These are phyloP conservation scores for Polydrusus pterygomalis DNA, from an alignment of 2,888 invertebrate genomes.

Conservation along the genomic window DNA sequence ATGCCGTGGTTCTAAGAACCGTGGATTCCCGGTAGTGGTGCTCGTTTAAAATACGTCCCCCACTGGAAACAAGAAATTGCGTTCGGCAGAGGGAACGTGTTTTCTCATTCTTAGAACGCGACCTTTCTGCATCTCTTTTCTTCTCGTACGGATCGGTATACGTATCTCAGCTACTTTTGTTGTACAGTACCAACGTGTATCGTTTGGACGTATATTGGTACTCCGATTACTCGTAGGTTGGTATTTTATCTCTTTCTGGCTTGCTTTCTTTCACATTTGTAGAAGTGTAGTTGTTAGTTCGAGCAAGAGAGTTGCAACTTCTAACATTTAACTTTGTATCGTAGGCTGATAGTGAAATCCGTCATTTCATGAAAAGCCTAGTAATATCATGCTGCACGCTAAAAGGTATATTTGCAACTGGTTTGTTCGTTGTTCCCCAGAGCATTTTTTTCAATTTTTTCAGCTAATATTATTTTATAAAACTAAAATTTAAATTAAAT, in stretches of 20 bases:
- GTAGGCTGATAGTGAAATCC: too few species aligned
- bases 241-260: background rate
- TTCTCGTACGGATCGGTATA: background rate
- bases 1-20: slow-evolving; percentile 65
- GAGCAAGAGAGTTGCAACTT: background rate
- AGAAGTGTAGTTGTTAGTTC: too few species aligned
- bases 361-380: too few species aligned
- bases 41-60: slow-evolving; percentile 59
- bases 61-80: slow-evolving; percentile 57
- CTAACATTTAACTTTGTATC: too few species aligned
- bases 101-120: slow-evolving; percentile 68
- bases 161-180: background rate
- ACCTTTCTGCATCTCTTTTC: background rate
- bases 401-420: too few species aligned
- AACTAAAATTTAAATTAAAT: too few species aligned
- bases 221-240: background rate
- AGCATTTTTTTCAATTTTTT: too few species aligned
- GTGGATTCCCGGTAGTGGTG: slow-evolving; percentile 70
- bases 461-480: too few species aligned
- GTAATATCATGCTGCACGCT: too few species aligned
- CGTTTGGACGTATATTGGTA: background rate
- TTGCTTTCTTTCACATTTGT: too few species aligned
- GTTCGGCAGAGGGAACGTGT: slow-evolving; percentile 67
- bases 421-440: too few species aligned
- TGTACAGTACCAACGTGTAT: background rate